phyloP scores from a whole-genome alignment of 2,797 vertebrate species.

The Alauda arvensis region DNA sequence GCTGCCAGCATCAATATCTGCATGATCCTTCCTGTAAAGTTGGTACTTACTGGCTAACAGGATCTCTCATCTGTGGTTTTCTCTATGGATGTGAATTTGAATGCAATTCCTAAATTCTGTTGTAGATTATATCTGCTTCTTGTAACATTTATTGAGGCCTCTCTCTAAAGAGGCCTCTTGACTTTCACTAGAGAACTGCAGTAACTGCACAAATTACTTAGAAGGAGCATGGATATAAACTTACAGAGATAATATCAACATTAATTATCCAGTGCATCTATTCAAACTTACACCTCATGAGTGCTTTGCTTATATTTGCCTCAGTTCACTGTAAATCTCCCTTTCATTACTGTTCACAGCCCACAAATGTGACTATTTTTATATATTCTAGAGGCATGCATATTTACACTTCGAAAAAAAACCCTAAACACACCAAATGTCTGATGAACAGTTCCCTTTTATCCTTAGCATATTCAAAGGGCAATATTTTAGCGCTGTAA shows the following conservation, averaged over 20 bases:
- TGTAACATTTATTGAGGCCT: neutral
- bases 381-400: neutral
- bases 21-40: neutral
- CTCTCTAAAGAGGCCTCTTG: slow-evolving; percentile 28
- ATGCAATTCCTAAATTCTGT: slow-evolving; percentile 13
- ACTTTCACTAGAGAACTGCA: slow-evolving; percentile 22
- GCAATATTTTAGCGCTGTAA: neutral
- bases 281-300: neutral
- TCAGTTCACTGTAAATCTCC: neutral
- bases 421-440: neutral
- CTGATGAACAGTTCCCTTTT: neutral
- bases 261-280: neutral
- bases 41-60: neutral
- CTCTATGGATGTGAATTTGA: neutral
- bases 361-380: neutral
- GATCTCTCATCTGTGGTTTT: neutral
- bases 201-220: neutral
- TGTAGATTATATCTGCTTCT: slow-evolving; percentile 14
- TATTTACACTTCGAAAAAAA: neutral
- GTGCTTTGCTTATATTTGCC: neutral
- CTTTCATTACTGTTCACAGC: neutral
- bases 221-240: neutral
- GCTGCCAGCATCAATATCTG: neutral
- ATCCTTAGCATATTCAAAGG: neutral
- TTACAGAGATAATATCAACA: neutral